These are phyloP conservation scores for Andrena fulva DNA, from an alignment of 2,888 invertebrate genomes.

Conservation along the genomic window DNA sequence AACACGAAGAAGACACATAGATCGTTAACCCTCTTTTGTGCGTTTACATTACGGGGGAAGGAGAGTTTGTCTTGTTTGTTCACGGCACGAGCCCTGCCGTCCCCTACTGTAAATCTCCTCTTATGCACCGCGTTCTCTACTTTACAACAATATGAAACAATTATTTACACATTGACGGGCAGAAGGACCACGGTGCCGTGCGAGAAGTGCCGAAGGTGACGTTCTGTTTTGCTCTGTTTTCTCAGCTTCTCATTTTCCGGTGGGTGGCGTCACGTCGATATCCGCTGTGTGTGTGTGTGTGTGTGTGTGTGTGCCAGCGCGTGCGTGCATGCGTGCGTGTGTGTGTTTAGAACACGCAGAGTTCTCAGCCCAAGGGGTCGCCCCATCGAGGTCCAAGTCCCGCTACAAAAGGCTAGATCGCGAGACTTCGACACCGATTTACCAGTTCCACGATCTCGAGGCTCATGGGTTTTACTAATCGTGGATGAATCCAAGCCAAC, in stretches of 20 bases:
- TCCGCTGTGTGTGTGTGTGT: neutral
- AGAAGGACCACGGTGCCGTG: slow-evolving; percentile 54
- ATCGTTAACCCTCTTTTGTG: slow-evolving; percentile 74
- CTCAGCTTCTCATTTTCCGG: neutral
- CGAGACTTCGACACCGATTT: slow-evolving; percentile 25
- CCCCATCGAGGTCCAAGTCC: slow-evolving; percentile 17
- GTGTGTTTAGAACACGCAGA: slow-evolving; percentile 4
- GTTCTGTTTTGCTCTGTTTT: neutral
- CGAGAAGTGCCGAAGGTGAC: slow-evolving; percentile 42
- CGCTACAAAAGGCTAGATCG: neutral
- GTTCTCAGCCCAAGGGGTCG: neutral
- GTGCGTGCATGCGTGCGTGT: too few relatives aligned
- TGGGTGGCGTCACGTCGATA: slow-evolving; percentile 25
- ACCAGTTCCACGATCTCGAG: neutral
- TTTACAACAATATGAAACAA: slow-evolving; percentile 71
- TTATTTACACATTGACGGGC: slow-evolving; percentile 73
- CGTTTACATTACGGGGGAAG: slow-evolving; percentile 75
- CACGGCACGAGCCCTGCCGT: slow-evolving; percentile 51
- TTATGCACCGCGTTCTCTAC: slow-evolving; percentile 56
- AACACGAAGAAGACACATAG: slow-evolving; percentile 80
- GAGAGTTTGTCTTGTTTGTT: slow-evolving; percentile 25
- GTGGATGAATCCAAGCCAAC: slow-evolving; percentile 8
- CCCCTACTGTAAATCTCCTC: slow-evolving; percentile 50
- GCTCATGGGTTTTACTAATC: neutral
- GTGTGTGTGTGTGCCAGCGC: neutral